Evolutionary conservation across 2,113 vertebrate genomes (phyloP).

Genomic region (Toxostoma redivivum): DNA sequence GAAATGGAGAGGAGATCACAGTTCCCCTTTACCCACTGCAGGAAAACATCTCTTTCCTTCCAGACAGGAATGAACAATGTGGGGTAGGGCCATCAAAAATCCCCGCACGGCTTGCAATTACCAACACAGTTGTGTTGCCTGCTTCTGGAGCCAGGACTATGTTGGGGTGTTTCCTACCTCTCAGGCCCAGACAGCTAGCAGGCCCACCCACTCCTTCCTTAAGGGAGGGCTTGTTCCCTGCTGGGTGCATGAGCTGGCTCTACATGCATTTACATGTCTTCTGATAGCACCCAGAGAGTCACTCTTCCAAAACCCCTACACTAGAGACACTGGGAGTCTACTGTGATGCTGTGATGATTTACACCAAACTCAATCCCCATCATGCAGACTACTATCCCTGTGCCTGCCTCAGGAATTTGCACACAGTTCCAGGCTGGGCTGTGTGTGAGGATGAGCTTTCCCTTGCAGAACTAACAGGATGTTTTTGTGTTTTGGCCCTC

Average conservation of each 20-base stretch:
- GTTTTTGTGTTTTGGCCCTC: background rate
- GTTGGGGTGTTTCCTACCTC: conserved; percentile 13
- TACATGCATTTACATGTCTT: conserved; percentile 47
- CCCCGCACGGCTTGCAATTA: background rate
- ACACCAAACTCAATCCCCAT: background rate
- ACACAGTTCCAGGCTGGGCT: background rate
- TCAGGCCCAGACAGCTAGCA: conserved; percentile 31
- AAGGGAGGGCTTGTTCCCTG: conserved; percentile 32
- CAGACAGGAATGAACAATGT: background rate
- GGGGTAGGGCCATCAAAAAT: background rate
- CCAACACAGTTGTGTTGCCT: background rate
- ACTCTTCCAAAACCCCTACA: background rate
- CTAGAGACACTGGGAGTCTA: background rate
- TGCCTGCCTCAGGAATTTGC: background rate
- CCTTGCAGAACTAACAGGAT: background rate
- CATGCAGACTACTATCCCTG: accelerated
- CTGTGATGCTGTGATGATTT: background rate
- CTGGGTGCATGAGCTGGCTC: conserved; percentile 39
- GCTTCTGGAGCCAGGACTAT: background rate
- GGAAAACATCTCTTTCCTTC: background rate
- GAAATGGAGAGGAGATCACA: background rate
- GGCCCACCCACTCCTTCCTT: conserved; percentile 36
- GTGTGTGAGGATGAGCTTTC: background rate
- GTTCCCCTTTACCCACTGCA: background rate
- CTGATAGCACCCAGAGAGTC: background rate